A percentile compares a stretch with the other conserved stretches of the same genome.
phyloP scores from a whole-genome alignment of 2,113 vertebrate genomes.

The Anas platyrhynchos region DNA sequence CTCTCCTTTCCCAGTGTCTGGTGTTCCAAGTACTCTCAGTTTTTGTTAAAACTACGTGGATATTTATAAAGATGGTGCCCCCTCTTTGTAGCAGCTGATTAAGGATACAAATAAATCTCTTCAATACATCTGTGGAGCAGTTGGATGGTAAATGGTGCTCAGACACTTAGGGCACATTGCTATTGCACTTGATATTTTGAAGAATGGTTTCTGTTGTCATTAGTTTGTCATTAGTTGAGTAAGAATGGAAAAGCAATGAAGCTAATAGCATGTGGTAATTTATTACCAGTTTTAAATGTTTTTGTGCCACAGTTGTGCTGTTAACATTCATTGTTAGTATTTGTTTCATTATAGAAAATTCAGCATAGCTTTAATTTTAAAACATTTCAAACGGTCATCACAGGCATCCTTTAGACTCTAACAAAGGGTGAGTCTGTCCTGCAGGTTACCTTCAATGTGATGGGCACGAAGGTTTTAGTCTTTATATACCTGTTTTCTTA shows the following conservation, averaged over 20 bases:
- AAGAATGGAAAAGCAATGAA: constrained; percentile 12
- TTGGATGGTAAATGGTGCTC: neutral
- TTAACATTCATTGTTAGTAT: neutral
- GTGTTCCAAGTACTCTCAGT: neutral
- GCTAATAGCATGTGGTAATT: constrained; percentile 1
- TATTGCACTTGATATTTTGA: neutral
- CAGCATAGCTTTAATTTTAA: neutral
- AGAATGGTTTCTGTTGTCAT: neutral
- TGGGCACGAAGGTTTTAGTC: neutral
- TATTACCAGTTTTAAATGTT: neutral
- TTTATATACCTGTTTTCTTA: neutral
- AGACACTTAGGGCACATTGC: neutral
- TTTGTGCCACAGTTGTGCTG: neutral
- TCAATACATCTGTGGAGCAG: neutral
- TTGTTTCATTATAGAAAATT: neutral
- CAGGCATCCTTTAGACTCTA: neutral
- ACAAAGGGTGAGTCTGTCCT: neutral
- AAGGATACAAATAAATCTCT: neutral
- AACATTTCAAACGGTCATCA: neutral
- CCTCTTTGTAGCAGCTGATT: neutral
- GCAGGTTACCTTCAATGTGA: neutral
- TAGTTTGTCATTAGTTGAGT: neutral
- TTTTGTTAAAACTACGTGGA: neutral
- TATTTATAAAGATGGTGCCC: neutral
- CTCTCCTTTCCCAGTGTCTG: neutral